Base-by-base conservation (phyloP, 2,888 invertebrate genomes). In the Spodoptera exigua region DNA sequence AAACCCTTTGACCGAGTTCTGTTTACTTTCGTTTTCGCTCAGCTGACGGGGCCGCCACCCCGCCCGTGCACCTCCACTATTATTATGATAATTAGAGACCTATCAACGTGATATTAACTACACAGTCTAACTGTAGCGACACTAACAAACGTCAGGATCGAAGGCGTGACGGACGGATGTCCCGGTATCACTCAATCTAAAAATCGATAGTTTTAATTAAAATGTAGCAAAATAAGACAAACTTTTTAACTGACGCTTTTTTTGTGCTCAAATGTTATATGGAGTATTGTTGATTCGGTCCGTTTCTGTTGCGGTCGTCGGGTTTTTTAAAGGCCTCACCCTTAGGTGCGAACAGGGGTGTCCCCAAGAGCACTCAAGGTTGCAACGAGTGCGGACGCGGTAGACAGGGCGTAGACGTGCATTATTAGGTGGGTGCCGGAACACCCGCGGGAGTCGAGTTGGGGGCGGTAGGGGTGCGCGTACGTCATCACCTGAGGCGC, bases 1-100 rank as follows among this genome's bases (percentile, higher is more conserved):
- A 92, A 93, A 94, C 94, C 94, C 94, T 94, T 94, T 94, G 94
- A 94, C 94, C 94, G 94, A 94, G 93, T 94, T 94, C 94, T 94
- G 94, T 94, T 94, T 94, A 94, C 94, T 94, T 94, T 94, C 94
- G 91, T 93, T 94, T 94, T 94, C 94, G 89, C 93, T 93, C 94
- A 94, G 94, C 94, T 94, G 94, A 92, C 93, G 93, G 88, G 90
- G 88, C 86, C 86, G 84, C 89, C 89, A 85, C 89, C 91, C 89
- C 86, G 76, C 84, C 85, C 86, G 83, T 85, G 83, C 81, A 85
- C 86, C 85, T 87, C 83, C 85, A 90, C 92, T 92, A 92, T 92
- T 93, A 93, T 93, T 92, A 92, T 90, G 90, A 91, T 93, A 93
- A 94, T 93, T 93, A 93, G 89, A 89, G 86, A 87, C 86, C 86